These are phyloP conservation scores for Ips typographus DNA, from an alignment of 1,140 invertebrate genomes.

Conservation along the genomic window DNA sequence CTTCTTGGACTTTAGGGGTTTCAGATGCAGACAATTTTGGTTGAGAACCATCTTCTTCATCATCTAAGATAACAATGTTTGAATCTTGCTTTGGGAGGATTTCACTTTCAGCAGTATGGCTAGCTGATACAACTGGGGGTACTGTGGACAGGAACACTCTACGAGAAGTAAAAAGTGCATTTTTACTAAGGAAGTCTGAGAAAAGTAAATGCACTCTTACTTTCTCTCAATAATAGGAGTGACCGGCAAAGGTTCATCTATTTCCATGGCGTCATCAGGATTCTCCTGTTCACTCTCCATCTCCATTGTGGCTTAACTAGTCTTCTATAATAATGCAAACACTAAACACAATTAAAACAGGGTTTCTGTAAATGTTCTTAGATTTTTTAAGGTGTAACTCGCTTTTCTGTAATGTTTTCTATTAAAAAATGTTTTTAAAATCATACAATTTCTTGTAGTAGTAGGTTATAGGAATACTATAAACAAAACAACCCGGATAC, in stretches of 20 bases:
- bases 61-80: slow-evolving; percentile 2
- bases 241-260: slow-evolving; percentile 43
- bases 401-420: no score
- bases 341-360: no score
- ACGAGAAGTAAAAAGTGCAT: not conserved
- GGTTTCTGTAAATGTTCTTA: no score
- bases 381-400: no score
- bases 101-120: not conserved
- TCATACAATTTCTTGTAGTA: no score
- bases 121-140: not conserved
- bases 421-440: no score
- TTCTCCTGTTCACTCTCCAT: slow-evolving; percentile 22
- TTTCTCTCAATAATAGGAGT: slow-evolving; percentile 43
- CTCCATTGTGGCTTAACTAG: not conserved
- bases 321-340: no score
- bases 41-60: not conserved
- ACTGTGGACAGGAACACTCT: not conserved
- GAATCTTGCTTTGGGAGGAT: not conserved
- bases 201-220: not conserved
- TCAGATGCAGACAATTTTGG: not conserved
- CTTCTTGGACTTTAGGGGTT: no score
- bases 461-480: no score
- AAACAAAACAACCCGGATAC: no score
- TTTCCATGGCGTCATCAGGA: slow-evolving; percentile 46
- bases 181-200: not conserved